Conservation (phyloP, 2,888 invertebrate genomes). For the Cheilosia variabilis region DNA sequence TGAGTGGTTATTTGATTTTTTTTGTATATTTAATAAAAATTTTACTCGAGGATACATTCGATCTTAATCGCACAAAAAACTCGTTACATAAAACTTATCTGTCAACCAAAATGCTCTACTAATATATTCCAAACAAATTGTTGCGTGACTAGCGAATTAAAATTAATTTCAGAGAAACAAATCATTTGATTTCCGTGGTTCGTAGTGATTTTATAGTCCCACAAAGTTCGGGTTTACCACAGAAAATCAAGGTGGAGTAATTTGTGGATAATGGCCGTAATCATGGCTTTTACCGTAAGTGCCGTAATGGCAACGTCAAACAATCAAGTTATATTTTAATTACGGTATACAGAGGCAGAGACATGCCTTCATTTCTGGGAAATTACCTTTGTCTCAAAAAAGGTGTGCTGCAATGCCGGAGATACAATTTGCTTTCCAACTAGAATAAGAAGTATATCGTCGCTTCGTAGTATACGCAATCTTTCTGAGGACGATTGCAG, state of each 20-base stretch:
- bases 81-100: background rate
- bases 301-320: background rate
- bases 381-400: too few species aligned
- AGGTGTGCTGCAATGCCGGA: too few species aligned
- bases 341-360: background rate
- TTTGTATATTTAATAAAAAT: background rate
- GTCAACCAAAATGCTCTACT: background rate
- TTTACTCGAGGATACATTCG: background rate
- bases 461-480: too few species aligned
- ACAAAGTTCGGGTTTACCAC: conserved; percentile 1
- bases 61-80: background rate
- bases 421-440: too few species aligned
- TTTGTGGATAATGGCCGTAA: background rate
- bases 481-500: too few species aligned
- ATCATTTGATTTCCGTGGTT: conserved; percentile 8
- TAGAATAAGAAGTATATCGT: too few species aligned
- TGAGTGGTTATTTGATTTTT: conserved; percentile 20
- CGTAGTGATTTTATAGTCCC: background rate
- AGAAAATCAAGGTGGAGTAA: conserved; percentile 18
- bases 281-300: background rate
- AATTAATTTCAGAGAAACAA: background rate
- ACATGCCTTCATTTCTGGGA: too few species aligned
- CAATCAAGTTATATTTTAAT: conserved; percentile 5
- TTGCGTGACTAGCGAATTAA: conserved; percentile 11
- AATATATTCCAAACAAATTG: background rate